phyloP scores from a whole-genome alignment of 2,113 vertebrate genomes.

The Vulpes lagopus region DNA sequence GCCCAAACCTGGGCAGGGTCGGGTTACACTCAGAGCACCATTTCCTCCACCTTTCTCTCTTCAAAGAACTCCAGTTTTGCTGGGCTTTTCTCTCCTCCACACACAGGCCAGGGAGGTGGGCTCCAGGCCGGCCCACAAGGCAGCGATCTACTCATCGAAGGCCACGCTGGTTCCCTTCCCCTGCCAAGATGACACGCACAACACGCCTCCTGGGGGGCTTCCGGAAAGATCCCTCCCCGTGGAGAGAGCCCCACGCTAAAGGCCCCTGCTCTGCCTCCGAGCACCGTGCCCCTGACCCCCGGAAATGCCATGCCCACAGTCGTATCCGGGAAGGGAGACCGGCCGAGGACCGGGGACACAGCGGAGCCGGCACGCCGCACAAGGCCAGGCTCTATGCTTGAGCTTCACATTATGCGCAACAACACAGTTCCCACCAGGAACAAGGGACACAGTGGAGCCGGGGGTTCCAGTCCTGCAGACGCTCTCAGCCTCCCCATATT shows the following conservation, averaged over 20 bases:
- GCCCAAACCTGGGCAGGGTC: conserved; percentile 31
- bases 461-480: neutral
- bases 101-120: neutral
- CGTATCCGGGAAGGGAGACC: neutral
- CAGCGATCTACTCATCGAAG: neutral
- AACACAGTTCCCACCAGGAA: neutral
- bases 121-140: neutral
- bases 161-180: neutral
- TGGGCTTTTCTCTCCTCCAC: neutral
- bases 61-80: conserved; percentile 49
- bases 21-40: conserved; percentile 44
- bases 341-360: neutral
- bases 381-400: fast-evolving
- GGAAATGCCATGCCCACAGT: neutral
- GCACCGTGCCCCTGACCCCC: neutral
- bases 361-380: neutral
- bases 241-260: neutral
- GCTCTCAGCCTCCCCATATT: neutral
- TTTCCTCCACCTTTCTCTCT: conserved; percentile 7
- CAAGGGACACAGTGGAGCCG: neutral
- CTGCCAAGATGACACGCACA: neutral
- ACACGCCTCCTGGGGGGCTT: neutral
- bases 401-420: neutral
- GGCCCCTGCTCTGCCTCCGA: neutral
- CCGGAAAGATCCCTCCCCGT: neutral